A percentile compares a stretch with the other conserved stretches of the same genome.
These are phyloP conservation scores for Archips xylosteana DNA, from an alignment of 2,888 invertebrate genomes.

Conservation along the genomic window DNA sequence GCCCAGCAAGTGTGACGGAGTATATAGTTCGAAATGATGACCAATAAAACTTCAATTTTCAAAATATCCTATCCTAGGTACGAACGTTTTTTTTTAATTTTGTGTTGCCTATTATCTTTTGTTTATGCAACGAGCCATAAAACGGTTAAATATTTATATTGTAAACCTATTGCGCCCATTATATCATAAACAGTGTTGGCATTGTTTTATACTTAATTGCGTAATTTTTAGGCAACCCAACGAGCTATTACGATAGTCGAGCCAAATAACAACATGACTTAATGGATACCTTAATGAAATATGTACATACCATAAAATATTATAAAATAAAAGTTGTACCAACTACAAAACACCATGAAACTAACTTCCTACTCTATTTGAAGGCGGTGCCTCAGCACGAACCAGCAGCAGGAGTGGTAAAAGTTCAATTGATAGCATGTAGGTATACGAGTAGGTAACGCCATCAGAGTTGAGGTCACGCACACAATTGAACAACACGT, in stretches of 20 bases:
- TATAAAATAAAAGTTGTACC: not conserved
- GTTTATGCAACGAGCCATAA: constrained; percentile 18
- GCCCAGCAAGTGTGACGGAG: too few species aligned
- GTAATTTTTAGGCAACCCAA: not conserved
- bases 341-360: too few species aligned
- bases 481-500: too few species aligned
- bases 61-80: not conserved
- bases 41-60: too few species aligned
- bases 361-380: too few species aligned
- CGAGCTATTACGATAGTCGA: not conserved
- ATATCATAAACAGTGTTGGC: constrained; percentile 4
- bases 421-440: too few species aligned
- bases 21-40: too few species aligned
- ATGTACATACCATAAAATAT: not conserved
- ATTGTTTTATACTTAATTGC: constrained; percentile 19
- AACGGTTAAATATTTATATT: constrained; percentile 3
- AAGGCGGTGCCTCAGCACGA: too few species aligned
- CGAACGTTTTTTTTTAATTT: not conserved
- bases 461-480: too few species aligned
- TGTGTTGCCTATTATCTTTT: not conserved
- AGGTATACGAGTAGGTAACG: too few species aligned
- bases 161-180: constrained; percentile 19
- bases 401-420: too few species aligned
- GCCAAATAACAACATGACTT: not conserved
- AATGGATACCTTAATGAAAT: not conserved